A percentile compares a stretch with the other conserved stretches of the same genome.
These are phyloP conservation scores for Cairina moschata DNA, from an alignment of 2,113 vertebrate species.

Conservation along the genomic window DNA sequence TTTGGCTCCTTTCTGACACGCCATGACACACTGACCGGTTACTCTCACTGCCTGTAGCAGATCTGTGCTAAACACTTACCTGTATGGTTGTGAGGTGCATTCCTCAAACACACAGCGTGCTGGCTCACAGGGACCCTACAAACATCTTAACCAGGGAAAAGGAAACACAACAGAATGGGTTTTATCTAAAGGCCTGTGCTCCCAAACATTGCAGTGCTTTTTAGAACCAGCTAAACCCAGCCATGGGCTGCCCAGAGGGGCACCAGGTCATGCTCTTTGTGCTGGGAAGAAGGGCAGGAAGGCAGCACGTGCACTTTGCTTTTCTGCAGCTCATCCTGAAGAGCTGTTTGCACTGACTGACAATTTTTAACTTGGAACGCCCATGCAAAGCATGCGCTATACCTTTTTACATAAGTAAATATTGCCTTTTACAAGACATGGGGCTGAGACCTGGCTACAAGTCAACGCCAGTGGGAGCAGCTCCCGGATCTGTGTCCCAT, in stretches of 20 bases:
- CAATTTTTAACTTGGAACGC: neutral
- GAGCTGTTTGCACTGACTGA: neutral
- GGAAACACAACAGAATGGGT: neutral
- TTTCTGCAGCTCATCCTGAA: neutral
- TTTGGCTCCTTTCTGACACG: neutral
- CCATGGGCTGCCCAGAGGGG: rapidly evolving
- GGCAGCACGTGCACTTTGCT: rapidly evolving
- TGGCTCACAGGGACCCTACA: neutral
- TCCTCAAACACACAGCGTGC: neutral
- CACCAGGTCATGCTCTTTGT: neutral
- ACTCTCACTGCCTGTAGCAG: neutral
- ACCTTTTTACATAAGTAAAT: neutral
- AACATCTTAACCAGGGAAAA: neutral
- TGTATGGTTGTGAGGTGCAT: neutral
- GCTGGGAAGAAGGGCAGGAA: neutral
- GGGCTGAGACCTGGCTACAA: neutral
- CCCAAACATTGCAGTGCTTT: rapidly evolving
- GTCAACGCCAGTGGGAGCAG: rapidly evolving
- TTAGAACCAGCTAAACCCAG: neutral
- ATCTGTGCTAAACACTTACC: neutral
- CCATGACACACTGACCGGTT: neutral
- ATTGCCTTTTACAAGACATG: neutral
- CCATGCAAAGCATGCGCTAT: neutral
- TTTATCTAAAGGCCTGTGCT: neutral
- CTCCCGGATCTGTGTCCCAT: rapidly evolving